Evolutionary conservation across 1,140 invertebrate genomes (phyloP).

Genomic region (Hycleus cichorii): DNA sequence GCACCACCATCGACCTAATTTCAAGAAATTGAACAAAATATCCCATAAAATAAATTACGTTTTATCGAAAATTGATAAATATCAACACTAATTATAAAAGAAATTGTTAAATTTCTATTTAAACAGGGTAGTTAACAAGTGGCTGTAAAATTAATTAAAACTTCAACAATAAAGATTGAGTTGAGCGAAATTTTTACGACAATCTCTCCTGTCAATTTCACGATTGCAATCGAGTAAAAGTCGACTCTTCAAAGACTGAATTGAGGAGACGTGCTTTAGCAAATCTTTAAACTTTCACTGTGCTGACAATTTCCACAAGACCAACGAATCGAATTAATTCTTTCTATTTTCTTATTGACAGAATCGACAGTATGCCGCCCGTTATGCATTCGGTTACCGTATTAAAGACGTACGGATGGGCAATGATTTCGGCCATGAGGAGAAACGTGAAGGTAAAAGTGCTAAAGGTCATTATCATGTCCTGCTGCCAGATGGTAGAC

Average conservation of each 20-base stretch:
- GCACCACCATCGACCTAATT: slow-evolving; percentile 1
- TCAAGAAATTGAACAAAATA: slow-evolving; percentile 12
- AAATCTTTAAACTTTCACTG: neutral
- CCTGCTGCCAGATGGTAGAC: slow-evolving; percentile 66
- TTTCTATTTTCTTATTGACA: slow-evolving; percentile 29
- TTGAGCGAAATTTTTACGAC: too few relatives aligned
- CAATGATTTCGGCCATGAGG: slow-evolving; percentile 66
- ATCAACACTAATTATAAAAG: neutral
- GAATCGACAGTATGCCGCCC: slow-evolving; percentile 56
- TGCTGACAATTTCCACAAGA: neutral
- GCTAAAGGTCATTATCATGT: slow-evolving; percentile 70
- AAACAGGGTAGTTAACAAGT: too few relatives aligned
- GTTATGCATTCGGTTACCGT: slow-evolving; percentile 68
- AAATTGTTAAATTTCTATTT: too few relatives aligned
- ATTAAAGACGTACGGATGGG: slow-evolving; percentile 60
- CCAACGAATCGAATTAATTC: neutral
- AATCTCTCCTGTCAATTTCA: too few relatives aligned
- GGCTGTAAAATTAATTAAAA: too few relatives aligned
- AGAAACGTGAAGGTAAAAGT: slow-evolving; percentile 53
- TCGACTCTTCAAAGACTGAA: too few relatives aligned
- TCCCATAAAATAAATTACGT: neutral
- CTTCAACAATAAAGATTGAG: too few relatives aligned
- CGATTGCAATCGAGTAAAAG: too few relatives aligned
- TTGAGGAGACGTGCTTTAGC: neutral
- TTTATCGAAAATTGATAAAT: neutral